A percentile compares a stretch with the other conserved stretches of the same genome.
These are phyloP conservation scores for Peromyscus attwateri DNA, from an alignment of 2,797 vertebrate species.

Conservation along the genomic window DNA sequence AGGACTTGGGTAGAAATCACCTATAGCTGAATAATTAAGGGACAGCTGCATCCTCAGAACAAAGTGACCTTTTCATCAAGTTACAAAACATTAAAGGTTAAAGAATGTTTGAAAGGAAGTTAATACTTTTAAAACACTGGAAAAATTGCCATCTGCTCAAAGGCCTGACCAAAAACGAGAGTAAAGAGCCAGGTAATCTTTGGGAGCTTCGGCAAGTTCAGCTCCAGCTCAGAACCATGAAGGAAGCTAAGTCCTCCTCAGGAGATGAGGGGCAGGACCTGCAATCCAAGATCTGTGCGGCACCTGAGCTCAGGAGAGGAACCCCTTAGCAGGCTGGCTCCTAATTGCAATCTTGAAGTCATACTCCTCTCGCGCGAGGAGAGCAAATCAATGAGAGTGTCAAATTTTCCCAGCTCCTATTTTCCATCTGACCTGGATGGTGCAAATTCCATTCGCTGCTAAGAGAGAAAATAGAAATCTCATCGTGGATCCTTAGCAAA, in stretches of 20 bases:
- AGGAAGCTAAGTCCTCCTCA: slow-evolving; percentile 48
- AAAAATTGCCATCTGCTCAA: slow-evolving; percentile 78
- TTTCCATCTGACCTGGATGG: slow-evolving; percentile 80
- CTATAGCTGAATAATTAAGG: slow-evolving; percentile 85
- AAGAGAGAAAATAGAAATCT: slow-evolving; percentile 59
- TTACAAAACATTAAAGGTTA: slow-evolving; percentile 90
- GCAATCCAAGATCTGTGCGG: neutral
- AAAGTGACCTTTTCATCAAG: slow-evolving; percentile 90
- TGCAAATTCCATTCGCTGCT: slow-evolving; percentile 33
- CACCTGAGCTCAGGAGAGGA: slow-evolving; percentile 36
- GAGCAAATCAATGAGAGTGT: slow-evolving; percentile 85
- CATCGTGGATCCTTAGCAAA: neutral
- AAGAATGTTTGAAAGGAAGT: slow-evolving; percentile 88
- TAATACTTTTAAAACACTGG: slow-evolving; percentile 87
- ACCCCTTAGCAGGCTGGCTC: slow-evolving; percentile 71
- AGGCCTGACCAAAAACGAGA: slow-evolving; percentile 73
- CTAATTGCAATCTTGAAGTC: slow-evolving; percentile 87
- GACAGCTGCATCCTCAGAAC: slow-evolving; percentile 85
- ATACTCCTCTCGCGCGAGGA: slow-evolving; percentile 80
- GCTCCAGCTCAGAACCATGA: slow-evolving; percentile 72
- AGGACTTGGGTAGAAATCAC: slow-evolving; percentile 81
- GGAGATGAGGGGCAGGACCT: slow-evolving; percentile 45
- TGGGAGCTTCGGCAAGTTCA: neutral
- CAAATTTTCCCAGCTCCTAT: slow-evolving; percentile 81
- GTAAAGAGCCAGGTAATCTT: slow-evolving; percentile 27